Evolutionary conservation across 1,140 invertebrate genomes (phyloP), one percentile per base, ranked within the genome.

Genomic region (Drosophila bocqueti): DNA sequence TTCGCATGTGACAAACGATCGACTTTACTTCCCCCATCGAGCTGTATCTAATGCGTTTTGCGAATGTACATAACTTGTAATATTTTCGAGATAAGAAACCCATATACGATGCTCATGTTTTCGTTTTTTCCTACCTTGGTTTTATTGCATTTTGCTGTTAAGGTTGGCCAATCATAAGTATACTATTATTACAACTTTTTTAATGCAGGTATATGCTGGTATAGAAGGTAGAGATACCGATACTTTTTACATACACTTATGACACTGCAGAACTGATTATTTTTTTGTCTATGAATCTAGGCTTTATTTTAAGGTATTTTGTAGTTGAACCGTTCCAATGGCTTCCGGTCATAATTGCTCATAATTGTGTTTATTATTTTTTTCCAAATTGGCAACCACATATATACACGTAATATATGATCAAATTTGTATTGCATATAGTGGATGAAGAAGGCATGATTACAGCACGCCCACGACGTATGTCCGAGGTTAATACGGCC

Each of bases 401-500:
- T 57, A 77, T 77, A 76, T 76, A 55, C 61, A 50, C 55, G 74
- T 76, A 76, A 76, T 67, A 66, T 76, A 76, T 76, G 73, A 76
- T 76, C 29, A 78, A 78, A 73, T 73, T 73, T 72, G 54, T 73
- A 81, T 81, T 89, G 81, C 94, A 95, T 83, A 80, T 90, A 90
- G 85, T 91, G 72, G 85, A 90, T 85, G 95, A 95, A 91, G 95
- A 95, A 81, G 94, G 94, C 80, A 95, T 95, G 94, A 91, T 95
- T 95, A 95, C 96, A 64, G 97, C 95, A 86, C 95, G 98, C 82
- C 98, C 98, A 49, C 94, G 98, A 81, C 95, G 98, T 86, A 96
- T 98, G 94, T 99, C 98, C 34, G 98, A 99, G 94, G 95, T 98
- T 87, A 93, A 93, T 92, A 97, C 97, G 93, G 95, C 96, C 43